Conservation (phyloP, 1,140 invertebrate genomes). For the Atta cephalotes region DNA sequence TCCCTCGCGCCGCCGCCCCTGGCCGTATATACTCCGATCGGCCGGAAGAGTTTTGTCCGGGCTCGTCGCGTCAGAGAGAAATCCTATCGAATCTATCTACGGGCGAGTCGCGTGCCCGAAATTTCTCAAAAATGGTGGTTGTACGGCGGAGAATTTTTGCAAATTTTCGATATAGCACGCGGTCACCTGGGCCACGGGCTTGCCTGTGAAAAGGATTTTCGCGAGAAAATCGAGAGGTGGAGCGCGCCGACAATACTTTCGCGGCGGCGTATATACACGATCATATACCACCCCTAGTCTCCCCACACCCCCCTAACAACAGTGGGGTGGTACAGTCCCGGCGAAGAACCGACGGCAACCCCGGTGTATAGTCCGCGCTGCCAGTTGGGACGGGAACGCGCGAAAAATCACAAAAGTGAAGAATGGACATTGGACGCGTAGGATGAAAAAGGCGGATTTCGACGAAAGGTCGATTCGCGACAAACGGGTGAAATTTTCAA, state of each 20-base stretch:
- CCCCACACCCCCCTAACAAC: conserved; percentile 85
- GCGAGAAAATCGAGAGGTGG: conserved; percentile 82
- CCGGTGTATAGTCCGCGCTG: conserved; percentile 77
- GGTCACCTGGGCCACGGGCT: conserved; percentile 4
- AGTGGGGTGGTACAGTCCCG: conserved; percentile 85
- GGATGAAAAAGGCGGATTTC: conserved; percentile 58
- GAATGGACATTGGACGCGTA: conserved; percentile 57
- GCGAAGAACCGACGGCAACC: conserved; percentile 79
- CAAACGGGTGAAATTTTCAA: not conserved
- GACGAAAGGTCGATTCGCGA: conserved; percentile 26
- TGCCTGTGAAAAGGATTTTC: conserved; percentile 78
- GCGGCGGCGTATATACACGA: conserved; percentile 85
- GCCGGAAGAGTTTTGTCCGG: conserved; percentile 84
- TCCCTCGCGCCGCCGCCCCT: conserved; percentile 81
- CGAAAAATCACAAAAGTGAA: conserved; percentile 65
- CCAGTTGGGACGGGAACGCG: conserved; percentile 69
- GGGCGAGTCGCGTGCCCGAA: conserved; percentile 60
- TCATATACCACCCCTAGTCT: conserved; percentile 87
- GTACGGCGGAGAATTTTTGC: conserved; percentile 76
- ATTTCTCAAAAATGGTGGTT: conserved; percentile 84
- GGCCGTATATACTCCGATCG: conserved; percentile 85
- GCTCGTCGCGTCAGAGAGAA: conserved; percentile 80
- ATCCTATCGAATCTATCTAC: conserved; percentile 72
- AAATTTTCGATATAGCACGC: conserved; percentile 79
- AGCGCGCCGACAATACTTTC: conserved; percentile 86